Base-by-base conservation (phyloP, 2,113 vertebrate species). In the Triplophysa tibetana region DNA sequence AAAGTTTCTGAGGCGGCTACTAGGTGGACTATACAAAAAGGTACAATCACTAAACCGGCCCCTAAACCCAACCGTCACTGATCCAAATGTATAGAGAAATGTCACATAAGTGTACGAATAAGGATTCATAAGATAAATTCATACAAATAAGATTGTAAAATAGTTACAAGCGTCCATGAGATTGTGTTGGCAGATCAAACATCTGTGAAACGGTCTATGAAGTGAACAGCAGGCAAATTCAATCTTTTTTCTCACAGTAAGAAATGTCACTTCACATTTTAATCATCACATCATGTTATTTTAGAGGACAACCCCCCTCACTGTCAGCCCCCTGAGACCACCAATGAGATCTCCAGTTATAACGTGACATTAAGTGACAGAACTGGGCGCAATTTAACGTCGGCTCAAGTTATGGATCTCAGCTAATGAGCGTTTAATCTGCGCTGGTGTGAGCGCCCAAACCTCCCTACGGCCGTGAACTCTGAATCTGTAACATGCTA, bases 351-450 rank as follows among this genome's bases (percentile, higher is more conserved):
- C 41, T 23, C 6, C 54, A 29, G 54, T 8, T 3, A 0, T 3
- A 38, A 1, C 33, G 29, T 62, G 56, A 78, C 19, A 41, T 62
- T 64, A 75, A 23, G 56, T 60, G 83, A 70, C 79, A 74, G 65
- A 78, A 65, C 38, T 43, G 38, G 69, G 64, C 24, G 38, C 38
- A 70, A 62, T 79, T 81, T 67, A 66, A 16, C 26, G 13, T 50
- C 75, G 16, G 33, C 38, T 4, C 33, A 58, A 38, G 52, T 66
- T 48, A 41, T 54, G 58, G 72, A 69, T 41, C 26, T 43, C 48
- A 26, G 67, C 78, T 86, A 84, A 84, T 82, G 68, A 85, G 48
- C 16, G 69, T 69, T 84, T 86, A 82, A 84, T 86, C 70, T 68
- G 66, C 24, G 43, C 58, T 80, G 75, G 66, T 62, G 74, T 82